These are phyloP conservation scores for human DNA, from an alignment of 2,113 vertebrate species.

Conservation along the genomic window GRCh38 chr3:99214001-99214500, in stretches of 20 bases:
- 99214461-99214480: neutral
- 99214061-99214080: conserved; percentile 10
- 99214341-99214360: neutral
- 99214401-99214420: neutral
- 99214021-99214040: conserved; percentile 4
- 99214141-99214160: conserved; percentile 14
- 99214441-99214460: neutral
- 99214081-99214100: conserved; percentile 11
- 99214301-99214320: neutral
- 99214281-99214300: neutral
- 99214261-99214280: neutral
- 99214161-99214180: neutral
- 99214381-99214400: neutral
- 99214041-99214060: conserved; percentile 50
- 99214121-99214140: neutral
- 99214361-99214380: neutral
- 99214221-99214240: conserved; percentile 35
- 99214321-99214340: neutral
- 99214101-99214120: conserved; percentile 43
- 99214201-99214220: conserved; percentile 9
- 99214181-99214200: conserved; percentile 24
- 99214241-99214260: conserved; percentile 12
- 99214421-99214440: neutral
- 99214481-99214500: neutral
- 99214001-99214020: conserved; percentile 39